A percentile compares a stretch with the other conserved stretches of the same genome.
These are phyloP conservation scores for Jaculus jaculus DNA, from an alignment of 2,113 vertebrate genomes.

Conservation along the genomic window DNA sequence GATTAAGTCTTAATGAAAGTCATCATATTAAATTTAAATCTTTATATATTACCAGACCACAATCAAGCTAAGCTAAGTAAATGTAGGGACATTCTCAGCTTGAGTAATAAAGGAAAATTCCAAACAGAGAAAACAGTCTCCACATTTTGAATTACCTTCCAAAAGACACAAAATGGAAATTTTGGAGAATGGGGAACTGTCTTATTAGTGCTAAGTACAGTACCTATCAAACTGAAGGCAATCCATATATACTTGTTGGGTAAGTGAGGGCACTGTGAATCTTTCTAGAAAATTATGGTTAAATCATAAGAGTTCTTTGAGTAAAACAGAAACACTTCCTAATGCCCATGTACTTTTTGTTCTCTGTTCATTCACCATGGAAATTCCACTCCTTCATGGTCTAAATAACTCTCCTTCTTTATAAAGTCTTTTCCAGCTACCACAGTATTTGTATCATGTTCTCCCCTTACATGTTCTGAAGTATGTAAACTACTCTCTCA, in stretches of 20 bases:
- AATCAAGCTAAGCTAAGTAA: conserved; percentile 17
- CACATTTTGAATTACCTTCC: conserved; percentile 13
- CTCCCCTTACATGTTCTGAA: background rate
- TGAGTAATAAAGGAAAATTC: conserved; percentile 50
- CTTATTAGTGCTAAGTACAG: background rate
- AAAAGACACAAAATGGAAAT: conserved; percentile 46
- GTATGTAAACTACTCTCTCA: background rate
- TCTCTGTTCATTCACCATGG: background rate
- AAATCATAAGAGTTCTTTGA: background rate
- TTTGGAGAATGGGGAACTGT: background rate
- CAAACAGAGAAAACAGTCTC: background rate
- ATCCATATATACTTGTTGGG: background rate
- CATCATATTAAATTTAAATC: conserved; percentile 38
- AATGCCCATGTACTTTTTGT: background rate
- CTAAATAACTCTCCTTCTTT: background rate
- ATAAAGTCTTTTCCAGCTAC: background rate
- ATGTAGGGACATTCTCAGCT: conserved; percentile 4
- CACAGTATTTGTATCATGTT: background rate
- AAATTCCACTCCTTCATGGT: conserved; percentile 11
- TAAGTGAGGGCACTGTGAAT: background rate
- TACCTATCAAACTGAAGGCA: background rate
- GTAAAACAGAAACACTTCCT: background rate
- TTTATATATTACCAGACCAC: conserved; percentile 21
- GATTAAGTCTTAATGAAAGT: conserved; percentile 25
- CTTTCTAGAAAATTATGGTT: conserved; percentile 29